Conservation (phyloP, 2,113 vertebrate species). For the Columbina picui region DNA sequence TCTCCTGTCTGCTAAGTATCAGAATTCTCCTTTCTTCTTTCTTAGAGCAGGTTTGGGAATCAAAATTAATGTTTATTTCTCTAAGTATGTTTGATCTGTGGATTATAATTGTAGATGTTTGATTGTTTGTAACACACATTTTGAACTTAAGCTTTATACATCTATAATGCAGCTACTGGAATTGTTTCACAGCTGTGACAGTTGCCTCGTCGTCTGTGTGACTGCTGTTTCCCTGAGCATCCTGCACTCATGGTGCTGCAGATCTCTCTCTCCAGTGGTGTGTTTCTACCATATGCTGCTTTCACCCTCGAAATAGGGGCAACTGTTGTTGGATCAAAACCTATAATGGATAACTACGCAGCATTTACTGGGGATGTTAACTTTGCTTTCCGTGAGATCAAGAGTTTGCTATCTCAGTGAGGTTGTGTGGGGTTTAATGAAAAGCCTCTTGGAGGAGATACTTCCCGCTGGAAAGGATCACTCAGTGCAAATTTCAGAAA, state of each 20-base stretch:
- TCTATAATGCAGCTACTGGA: neutral
- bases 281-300: fast-evolving
- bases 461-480: neutral
- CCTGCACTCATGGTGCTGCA: neutral
- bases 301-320: neutral
- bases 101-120: neutral
- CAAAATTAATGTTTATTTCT: neutral
- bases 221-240: neutral
- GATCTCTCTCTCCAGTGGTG: neutral
- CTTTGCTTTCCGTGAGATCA: neutral
- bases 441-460: neutral
- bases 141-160: neutral
- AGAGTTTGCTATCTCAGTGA: neutral
- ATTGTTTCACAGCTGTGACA: neutral
- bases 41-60: neutral
- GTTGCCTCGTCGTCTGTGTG: neutral
- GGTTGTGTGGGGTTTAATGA: neutral
- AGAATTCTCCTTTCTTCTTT: neutral
- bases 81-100: neutral
- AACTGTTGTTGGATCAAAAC: neutral
- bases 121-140: neutral
- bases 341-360: fast-evolving
- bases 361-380: neutral
- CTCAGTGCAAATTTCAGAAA: neutral
- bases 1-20: neutral